Evolutionary conservation across 2,113 vertebrate species (phyloP).

Genomic region (Egretta garzetta): DNA sequence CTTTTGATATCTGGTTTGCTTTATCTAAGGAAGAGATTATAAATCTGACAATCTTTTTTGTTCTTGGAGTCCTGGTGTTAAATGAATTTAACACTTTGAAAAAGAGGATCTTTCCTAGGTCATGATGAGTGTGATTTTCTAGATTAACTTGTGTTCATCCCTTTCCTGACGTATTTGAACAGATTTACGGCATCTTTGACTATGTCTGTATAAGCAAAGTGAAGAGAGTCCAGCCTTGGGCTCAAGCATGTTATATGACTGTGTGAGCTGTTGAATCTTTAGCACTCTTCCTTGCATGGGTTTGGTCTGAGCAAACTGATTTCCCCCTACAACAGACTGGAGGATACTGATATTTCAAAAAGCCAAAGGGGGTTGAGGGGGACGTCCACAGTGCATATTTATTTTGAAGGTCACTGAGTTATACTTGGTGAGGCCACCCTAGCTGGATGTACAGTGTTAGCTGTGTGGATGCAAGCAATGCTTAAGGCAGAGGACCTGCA

Average conservation of each 20-base stretch:
- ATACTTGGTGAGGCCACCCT: not conserved
- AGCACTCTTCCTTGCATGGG: not conserved
- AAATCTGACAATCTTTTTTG: not conserved
- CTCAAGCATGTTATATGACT: not conserved
- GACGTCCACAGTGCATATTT: not conserved
- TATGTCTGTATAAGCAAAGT: not conserved
- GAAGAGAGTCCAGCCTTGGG: not conserved
- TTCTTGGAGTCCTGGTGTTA: not conserved
- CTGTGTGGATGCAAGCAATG: not conserved
- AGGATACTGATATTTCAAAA: not conserved
- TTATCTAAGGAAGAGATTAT: not conserved
- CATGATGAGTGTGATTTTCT: not conserved
- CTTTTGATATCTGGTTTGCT: not conserved
- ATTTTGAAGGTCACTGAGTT: not conserved
- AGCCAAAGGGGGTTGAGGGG: fast-evolving
- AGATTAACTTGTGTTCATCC: not conserved
- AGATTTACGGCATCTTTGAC: not conserved
- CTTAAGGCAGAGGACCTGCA: not conserved
- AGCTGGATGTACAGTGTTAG: not conserved
- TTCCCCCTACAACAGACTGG: fast-evolving
- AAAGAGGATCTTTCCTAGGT: not conserved
- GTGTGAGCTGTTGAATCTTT: not conserved
- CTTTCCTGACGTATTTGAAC: not conserved
- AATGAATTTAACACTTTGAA: not conserved
- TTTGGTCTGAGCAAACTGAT: not conserved